Base-by-base conservation (phyloP, 2,113 vertebrate species). In the Lampris megalopsis region DNA sequence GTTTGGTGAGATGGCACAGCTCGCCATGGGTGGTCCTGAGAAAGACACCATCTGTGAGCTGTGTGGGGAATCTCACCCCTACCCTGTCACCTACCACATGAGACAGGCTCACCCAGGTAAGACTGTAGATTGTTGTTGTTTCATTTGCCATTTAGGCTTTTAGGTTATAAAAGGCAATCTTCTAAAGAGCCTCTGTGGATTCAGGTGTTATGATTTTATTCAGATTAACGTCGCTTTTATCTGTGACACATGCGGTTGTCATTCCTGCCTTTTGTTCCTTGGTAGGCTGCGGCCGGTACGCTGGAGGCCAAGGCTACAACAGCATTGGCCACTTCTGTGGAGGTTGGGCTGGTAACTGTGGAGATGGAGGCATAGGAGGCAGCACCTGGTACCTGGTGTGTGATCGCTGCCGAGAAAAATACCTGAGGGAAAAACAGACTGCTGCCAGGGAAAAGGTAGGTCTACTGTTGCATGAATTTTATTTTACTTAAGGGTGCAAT, bases 341-440 rank as follows among this genome's bases (percentile, higher is more conserved):
- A 10, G 98, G 98, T 57, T 99, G 98, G 98, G 98, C 98, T 73
- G 98, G 98, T 10, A 99, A 99, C 75, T 99, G 98, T 92, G 98
- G 98, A 0, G 98, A 99, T 50, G 98, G 98, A 48, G 98, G 98
- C 58, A 97, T 99, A 52, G 98, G 98, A 90, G 98, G 98, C 86
- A 99, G 98, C 92, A 99, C 98, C 2, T 99, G 98, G 98, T 99
- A 99, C 77, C 92, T 99, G 77, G 97, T 99, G 24, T 99, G 98
- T 6, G 98, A 99, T 79, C 95, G 97, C 62, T 99, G 98, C 91
- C 93, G 98, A 75, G 98, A 99, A 79, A 99, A 99, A 77, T 99
- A 99, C 69, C 96, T 99, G 56, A 93, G 98, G 70, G 98, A 99
- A 87, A 99, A 99, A 72, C 98, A 99, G 90, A 97, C 96, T 13